Conservation (phyloP, 92 coral and sea anemone species). For the Diadumene lineata region DNA sequence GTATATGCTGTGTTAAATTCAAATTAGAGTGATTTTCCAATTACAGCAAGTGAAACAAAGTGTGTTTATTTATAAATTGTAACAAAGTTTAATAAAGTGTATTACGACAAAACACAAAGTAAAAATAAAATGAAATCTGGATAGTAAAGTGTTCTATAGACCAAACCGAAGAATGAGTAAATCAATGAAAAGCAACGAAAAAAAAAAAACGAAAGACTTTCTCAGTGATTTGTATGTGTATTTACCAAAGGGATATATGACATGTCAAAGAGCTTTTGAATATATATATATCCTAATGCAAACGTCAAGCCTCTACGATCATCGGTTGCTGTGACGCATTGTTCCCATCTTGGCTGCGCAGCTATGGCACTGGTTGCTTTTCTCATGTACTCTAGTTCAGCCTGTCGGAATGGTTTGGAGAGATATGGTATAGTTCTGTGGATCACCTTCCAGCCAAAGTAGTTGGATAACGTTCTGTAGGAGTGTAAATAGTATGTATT, state of each 20-base stretch:
- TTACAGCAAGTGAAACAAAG: too few relatives aligned
- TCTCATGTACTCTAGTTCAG: slow-evolving; percentile 54
- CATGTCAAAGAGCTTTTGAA: slow-evolving; percentile 59
- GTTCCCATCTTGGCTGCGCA: slow-evolving; percentile 69
- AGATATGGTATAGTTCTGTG: slow-evolving; percentile 67
- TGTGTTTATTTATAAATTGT: too few relatives aligned
- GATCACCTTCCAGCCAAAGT: slow-evolving; percentile 75
- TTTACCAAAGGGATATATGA: slow-evolving; percentile 64
- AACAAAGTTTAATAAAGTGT: too few relatives aligned
- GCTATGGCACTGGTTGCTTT: slow-evolving; percentile 35
- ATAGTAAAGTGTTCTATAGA: too few relatives aligned
- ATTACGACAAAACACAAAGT: too few relatives aligned
- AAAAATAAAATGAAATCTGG: too few relatives aligned
- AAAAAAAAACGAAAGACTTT: too few relatives aligned
- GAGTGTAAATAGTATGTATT: not conserved
- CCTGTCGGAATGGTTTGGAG: slow-evolving; percentile 78
- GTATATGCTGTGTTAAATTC: too few relatives aligned
- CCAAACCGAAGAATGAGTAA: too few relatives aligned
- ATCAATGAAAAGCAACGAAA: too few relatives aligned
- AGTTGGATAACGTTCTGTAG: slow-evolving; percentile 71
- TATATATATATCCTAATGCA: slow-evolving; percentile 71
- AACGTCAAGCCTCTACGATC: slow-evolving; percentile 58
- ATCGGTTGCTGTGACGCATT: slow-evolving; percentile 57
- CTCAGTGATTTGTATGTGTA: not conserved
- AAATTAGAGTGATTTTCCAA: too few relatives aligned